A percentile compares a stretch with the other conserved stretches of the same genome.
These are phyloP conservation scores for Actenoides lindsayi DNA, from an alignment of 2,113 vertebrate species.

Conservation along the genomic window DNA sequence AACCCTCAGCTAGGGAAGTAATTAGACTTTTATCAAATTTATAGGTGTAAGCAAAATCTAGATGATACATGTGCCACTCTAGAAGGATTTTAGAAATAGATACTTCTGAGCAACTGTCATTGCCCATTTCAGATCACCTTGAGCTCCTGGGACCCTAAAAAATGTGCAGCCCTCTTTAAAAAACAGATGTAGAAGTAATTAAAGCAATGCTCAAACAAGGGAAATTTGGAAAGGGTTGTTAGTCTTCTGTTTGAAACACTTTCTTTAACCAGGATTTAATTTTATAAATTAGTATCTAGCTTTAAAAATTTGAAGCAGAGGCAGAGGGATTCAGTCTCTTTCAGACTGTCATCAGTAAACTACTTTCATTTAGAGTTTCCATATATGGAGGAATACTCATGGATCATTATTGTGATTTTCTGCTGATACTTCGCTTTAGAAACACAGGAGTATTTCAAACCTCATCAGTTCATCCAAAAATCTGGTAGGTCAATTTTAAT, in stretches of 20 bases:
- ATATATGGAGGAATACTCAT: conserved; percentile 10
- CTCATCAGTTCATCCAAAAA: conserved; percentile 17
- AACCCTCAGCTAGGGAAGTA: background rate
- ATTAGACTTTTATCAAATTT: background rate
- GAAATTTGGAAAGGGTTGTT: conserved; percentile 27
- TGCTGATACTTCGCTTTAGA: conserved; percentile 31
- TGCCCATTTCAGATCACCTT: background rate
- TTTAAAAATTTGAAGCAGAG: conserved; percentile 32
- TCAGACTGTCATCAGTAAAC: conserved; percentile 12
- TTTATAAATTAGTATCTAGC: conserved; percentile 41
- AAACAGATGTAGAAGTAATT: background rate
- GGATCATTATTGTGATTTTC: conserved; percentile 28
- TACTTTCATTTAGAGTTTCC: conserved; percentile 23
- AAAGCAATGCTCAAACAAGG: background rate
- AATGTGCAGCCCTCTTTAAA: background rate
- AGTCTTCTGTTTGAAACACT: conserved; percentile 14
- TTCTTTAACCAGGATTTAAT: conserved; percentile 48
- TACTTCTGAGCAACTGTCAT: background rate
- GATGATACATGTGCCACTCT: background rate
- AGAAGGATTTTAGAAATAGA: background rate
- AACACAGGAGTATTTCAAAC: conserved; percentile 17
- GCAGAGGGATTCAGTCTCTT: conserved; percentile 19
- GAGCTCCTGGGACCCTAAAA: conserved; percentile 16
- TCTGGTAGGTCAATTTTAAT: conserved; percentile 36
- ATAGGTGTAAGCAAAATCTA: background rate